Base-by-base conservation (phyloP, 2,113 vertebrate species). In the Melanerpes aurifrons region DNA sequence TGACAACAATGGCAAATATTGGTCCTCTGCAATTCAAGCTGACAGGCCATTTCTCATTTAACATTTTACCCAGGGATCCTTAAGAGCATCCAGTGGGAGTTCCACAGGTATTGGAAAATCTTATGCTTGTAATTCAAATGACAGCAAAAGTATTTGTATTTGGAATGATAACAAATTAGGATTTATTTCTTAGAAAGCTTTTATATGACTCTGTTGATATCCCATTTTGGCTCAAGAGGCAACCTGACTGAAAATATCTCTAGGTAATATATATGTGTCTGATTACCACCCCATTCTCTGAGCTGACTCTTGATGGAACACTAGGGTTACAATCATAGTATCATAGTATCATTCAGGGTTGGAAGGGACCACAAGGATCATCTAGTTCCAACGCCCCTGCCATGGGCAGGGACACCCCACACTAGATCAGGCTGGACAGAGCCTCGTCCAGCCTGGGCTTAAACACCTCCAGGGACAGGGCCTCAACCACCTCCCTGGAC, bases 111-210 rank as follows among this genome's bases (percentile, higher is more conserved):
- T 4, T 59, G 29, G 31, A 86, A 93, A 84, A 88, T 69, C 35
- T 54, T 72, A 31, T 14, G 43, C 19, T 21, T 61, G 6, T 61
- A 77, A 80, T 85, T 83, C 64, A 83, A 83, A 74, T 57, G 29
- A 9, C 48, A 87, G 62, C 24, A 90, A 94, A 89, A 11, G 32
- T 53, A 79, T 9, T n/a, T 63, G 32, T 32, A 63, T 87, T 84
- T 70, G 48, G 71, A 94, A 82, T 31, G 2, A 67, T 22, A 71
- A 79, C 15, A 90, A 78, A 62, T 40, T 71, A 54, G 56, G 58
- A 84, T 71, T 32, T 28, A 43, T 62, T 93, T 87, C 64, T 93
- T 79, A 82, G 47, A 92, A 91, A 94, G 75, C 20, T n/a, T 62
- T 32, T 77, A 43, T 4, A 3, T 37, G 14, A 54, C 40, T 78